These are phyloP conservation scores for Tachina fera DNA, from an alignment of 2,888 invertebrate species.

Conservation along the genomic window DNA sequence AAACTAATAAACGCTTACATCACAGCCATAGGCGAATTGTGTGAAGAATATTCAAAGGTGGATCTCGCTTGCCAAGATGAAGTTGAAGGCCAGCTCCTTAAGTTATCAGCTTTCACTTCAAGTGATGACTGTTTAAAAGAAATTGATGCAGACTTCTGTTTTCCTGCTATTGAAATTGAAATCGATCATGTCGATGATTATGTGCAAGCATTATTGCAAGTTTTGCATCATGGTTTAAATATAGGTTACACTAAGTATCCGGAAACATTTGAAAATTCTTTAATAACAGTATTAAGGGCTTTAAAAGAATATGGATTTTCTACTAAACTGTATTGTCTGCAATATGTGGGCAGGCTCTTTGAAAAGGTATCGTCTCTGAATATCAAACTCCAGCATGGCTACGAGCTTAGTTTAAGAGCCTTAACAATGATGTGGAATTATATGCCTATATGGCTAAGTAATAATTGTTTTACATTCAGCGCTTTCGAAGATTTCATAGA, in stretches of 20 bases:
- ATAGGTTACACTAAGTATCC: constrained; percentile 76
- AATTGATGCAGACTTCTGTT: constrained; percentile 75
- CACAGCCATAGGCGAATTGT: constrained; percentile 75
- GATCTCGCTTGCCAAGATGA: constrained; percentile 67
- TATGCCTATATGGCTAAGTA: constrained; percentile 75
- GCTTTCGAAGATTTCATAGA: constrained; percentile 71
- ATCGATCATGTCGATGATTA: constrained; percentile 73
- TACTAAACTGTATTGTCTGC: constrained; percentile 76
- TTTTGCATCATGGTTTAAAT: constrained; percentile 75
- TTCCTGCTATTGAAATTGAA: constrained; percentile 73
- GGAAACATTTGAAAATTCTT: constrained; percentile 73
- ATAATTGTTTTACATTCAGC: constrained; percentile 72
- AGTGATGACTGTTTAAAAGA: constrained; percentile 74
- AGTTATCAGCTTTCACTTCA: constrained; percentile 72
- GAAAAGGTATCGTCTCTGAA: constrained; percentile 59
- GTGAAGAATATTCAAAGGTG: constrained; percentile 66
- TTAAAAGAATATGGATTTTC: constrained; percentile 76
- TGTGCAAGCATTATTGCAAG: constrained; percentile 74
- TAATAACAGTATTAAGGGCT: constrained; percentile 74
- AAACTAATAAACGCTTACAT: constrained; percentile 75
- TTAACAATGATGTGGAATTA: constrained; percentile 75
- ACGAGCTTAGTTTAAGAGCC: constrained; percentile 73
- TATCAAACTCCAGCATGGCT: constrained; percentile 68
- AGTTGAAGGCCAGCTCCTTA: constrained; percentile 26
- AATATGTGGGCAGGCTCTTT: constrained; percentile 76